Percentiles rank a stretch among this genome's conserved stretches.
Evolutionary conservation across 23 tunicate species (phyloP).

Genomic region (Trididemnum clinides): DNA sequence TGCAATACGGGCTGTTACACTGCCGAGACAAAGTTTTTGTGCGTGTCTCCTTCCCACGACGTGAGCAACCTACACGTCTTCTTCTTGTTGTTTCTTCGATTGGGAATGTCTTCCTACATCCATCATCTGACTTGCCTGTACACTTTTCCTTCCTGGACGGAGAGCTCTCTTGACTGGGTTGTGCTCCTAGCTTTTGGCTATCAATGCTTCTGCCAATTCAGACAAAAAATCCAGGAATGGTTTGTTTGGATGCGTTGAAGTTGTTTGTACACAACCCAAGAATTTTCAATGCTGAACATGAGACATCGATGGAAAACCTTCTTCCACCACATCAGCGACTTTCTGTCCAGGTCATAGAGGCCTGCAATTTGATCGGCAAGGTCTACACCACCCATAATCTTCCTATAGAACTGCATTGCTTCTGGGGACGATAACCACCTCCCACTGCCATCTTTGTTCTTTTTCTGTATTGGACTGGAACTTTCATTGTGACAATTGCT

Average conservation of each 20-base stretch:
- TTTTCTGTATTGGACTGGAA: background rate
- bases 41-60: too few species aligned
- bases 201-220: too few species aligned
- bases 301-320: slow-evolving; percentile 1
- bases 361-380: slow-evolving; percentile 25
- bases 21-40: too few species aligned
- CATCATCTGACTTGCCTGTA: too few species aligned
- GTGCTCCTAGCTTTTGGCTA: too few species aligned
- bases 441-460: background rate
- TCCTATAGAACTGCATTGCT: slow-evolving; percentile 6
- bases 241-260: background rate
- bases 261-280: slow-evolving; percentile 20
- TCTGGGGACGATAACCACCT: background rate
- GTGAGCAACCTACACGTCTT: too few species aligned
- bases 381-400: slow-evolving; percentile 1
- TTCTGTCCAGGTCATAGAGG: slow-evolving; percentile 21
- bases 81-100: too few species aligned
- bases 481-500: background rate
- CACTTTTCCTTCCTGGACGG: too few species aligned
- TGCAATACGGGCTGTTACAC: too few species aligned
- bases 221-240: too few species aligned
- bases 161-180: too few species aligned
- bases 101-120: too few species aligned
- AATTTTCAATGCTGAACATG: background rate
- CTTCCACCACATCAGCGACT: slow-evolving; percentile 21